Base-by-base conservation (phyloP, 2,797 vertebrate species). In the Decapterus maruadsi region DNA sequence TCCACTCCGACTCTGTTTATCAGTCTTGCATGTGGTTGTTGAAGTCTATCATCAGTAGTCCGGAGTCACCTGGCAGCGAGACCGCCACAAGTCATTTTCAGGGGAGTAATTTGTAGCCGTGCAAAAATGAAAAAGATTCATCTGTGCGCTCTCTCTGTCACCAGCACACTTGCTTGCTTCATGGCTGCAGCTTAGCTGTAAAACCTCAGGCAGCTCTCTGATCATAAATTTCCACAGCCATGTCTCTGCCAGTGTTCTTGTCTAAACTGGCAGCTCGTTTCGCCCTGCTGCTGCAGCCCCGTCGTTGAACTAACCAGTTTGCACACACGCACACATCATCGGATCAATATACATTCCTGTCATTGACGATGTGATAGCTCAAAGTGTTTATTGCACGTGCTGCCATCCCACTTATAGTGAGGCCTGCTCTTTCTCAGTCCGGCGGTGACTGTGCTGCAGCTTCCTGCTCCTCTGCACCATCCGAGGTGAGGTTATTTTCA, bases 141-240 rank as follows among this genome's bases (percentile, higher is more conserved):
- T 67, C 68, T 58, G 45, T 67, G 58, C 66, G 10, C 71, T 38
- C 54, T 75, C 26, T 26, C 26, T 26, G n/a, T 68, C 54, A 53
- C 72, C 31, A 34, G 53, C 53, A 65, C 68, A 68, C 56, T 69
- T 31, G 40, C 58, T 74, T 58, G 68, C 75, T 74, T 74, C 68
- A 71, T 64, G 51, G 54, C 73, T 88, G 63, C 86, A 87, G 81
- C 77, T 85, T 88, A 87, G 81, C 88, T 85, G 85, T 90, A 78
- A 94, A 94, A 92, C 87, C 85, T 89, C 90, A 89, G 77, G 84
- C 91, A 87, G 76, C 66, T 71, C 80, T 89, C 86, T 77, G 83
- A 91, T 91, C 82, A 84, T 91, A 93, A 78, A 92, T 93, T 92
- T 90, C 80, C 84, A 82, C 72, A 59, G 58, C 53, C 17, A 50